phyloP scores from a whole-genome alignment of 2,113 vertebrate genomes.

The Rhinopomastus cyanomelas region DNA sequence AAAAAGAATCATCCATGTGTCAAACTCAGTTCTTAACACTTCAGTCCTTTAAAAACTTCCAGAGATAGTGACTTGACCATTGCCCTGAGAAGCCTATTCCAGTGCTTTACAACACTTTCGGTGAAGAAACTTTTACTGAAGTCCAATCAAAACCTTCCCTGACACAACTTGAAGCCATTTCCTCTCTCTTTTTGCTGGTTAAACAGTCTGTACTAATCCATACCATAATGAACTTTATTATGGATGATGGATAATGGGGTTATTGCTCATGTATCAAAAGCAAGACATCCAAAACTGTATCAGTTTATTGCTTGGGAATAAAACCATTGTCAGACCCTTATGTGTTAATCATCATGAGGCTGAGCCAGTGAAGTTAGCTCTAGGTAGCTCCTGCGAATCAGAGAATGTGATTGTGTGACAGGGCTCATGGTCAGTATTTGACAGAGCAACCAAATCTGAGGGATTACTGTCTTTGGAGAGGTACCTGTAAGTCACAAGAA shows the following conservation, averaged over 20 bases:
- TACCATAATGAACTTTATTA: slow-evolving; percentile 18
- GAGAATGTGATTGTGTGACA: not conserved
- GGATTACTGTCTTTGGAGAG: not conserved
- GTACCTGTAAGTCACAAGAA: not conserved
- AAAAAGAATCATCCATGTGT: no score
- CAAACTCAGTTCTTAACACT: no score
- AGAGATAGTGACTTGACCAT: no score
- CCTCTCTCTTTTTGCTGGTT: no score
- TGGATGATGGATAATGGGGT: slow-evolving; percentile 48
- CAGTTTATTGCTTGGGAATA: not conserved
- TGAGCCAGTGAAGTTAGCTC: not conserved
- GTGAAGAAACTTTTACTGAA: no score
- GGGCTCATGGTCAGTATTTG: not conserved
- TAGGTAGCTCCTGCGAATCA: not conserved
- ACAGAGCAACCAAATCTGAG: not conserved
- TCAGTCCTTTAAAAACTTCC: no score
- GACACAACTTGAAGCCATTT: no score
- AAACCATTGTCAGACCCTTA: not conserved
- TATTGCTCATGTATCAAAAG: slow-evolving; percentile 39
- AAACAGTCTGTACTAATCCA: not conserved
- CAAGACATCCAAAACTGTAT: slow-evolving; percentile 3
- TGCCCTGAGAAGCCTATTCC: no score
- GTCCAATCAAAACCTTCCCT: no score
- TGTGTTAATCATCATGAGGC: not conserved
- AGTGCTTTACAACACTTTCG: no score